Base-by-base conservation (phyloP, 2,797 vertebrate genomes). In the Pipistrellus nathusii region DNA sequence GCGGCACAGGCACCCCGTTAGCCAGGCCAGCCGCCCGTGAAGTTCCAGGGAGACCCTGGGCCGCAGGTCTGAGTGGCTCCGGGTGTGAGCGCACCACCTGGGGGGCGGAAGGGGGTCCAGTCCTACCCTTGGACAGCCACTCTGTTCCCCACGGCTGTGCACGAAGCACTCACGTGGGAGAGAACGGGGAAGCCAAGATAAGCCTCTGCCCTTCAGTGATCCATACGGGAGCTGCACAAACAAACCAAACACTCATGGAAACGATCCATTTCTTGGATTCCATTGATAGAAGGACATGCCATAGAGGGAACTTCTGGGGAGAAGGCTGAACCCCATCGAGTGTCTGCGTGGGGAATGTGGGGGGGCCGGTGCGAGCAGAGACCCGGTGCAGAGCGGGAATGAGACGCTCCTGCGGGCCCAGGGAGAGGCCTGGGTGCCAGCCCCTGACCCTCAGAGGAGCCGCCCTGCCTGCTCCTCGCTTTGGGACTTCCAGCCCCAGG, bases 91-190 rank as follows among this genome's bases (percentile, higher is more conserved):
- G 59, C 57, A 62, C 59, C 59, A 6, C 1, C 25, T 6, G 13
- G 57, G 11, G 25, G 57, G 1, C 44, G 44, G 44, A 10, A 9
- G 44, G 2, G 57, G 27, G 20, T 25, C 25, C 86, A 55, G 6
- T 6, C 32, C 25, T 62, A 27, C 59, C 59, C 38, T 71, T 32
- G 7, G 55, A 66, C 72, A 32, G 30, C 32, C 53, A 27, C 13
- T 18, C 23, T 0, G 30, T 0, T 1, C 13, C n/a, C 30, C 1
- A 9, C 38, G 27, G 4, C 15, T 55, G 2, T 21, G 48, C 17
- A 38, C 1, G 3, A 14, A 27, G 14, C 3, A 5, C 20, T 11
- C 32, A 20, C 5, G 4, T 18, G 14, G 15, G 53, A 12, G 32
- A 44, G 57, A 38, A 32, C 69, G 2, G 35, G 18, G 71, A 27